Base-by-base conservation (phyloP, 2,113 vertebrate genomes). In the Pao palembangensis region DNA sequence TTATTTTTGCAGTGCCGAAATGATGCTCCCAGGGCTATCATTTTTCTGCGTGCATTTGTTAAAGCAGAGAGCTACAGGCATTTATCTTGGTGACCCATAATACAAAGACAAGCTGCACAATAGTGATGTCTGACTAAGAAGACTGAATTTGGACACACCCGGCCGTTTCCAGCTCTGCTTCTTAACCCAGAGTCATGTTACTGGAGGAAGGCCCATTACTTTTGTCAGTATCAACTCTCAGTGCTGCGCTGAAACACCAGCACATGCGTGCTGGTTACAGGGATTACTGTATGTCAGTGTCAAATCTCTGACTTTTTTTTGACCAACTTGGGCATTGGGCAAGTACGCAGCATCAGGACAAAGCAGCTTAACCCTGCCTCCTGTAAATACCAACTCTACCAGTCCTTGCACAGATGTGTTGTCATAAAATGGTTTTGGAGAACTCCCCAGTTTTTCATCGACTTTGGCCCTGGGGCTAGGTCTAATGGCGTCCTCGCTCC, bases 401-500 rank as follows among this genome's bases (percentile, higher is more conserved):
- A 57, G 55, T 52, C 64, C 72, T 64, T 75, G 54, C 68, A 53
- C 59, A 46, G 61, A 73, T 64, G 72, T 78, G 50, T 18, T 20
- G 79, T 67, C 59, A 62, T 84, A 69, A 82, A 83, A 67, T 58
- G 53, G 73, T 67, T 52, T 56, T 59, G 78, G 67, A 73, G 76
- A 84, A 81, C 67, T 79, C 69, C 61, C 48, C 52, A 72, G 64
- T 79, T 80, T 85, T 83, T 69, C 49, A 73, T 55, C 71, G 75
- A 51, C 54, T 46, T 87, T 89, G 74, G 81, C 85, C 89, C 78
- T 58, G 69, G 64, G 87, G 86, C 85, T 76, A 85, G 69, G 80
- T 80, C 85, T 91, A 91, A 91, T 90, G 85, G 90, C 85, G 87
- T 87, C 84, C 87, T 87, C 69, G 75, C 86, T 86, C 80, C 81